Evolutionary conservation across 2,113 vertebrate genomes (phyloP), one percentile per base, ranked within the genome.

Genomic region (Dicaeum eximium): DNA sequence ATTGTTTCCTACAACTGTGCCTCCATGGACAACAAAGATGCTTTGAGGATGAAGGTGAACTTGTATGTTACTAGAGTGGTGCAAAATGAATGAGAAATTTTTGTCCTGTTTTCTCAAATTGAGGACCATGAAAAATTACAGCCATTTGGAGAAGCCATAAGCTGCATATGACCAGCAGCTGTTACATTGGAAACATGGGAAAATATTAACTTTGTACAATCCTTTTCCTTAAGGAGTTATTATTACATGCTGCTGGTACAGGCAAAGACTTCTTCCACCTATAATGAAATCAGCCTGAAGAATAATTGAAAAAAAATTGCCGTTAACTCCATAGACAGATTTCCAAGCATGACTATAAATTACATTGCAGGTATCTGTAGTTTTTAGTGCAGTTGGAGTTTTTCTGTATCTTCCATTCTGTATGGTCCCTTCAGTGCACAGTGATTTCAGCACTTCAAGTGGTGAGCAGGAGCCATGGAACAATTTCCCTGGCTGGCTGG

Each of bases 41-140:
- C 24, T 84, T 51, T 86, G 56, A 84, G 33, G 37, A 91, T 67
- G 44, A 91, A 87, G 70, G 84, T 28, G 40, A 96, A 91, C 25
- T 14, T 60, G 11, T 56, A 51, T 1, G 0, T 42, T 71, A 60
- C 11, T n/a, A 60, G 44, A 47, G 24, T 5, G 18, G 35, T 58
- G 30, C 25, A 81, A 47, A 89, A 71, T 8, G 70, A 66, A 45
- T 4, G 0, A 60, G 61, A 79, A 28, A 28, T 61, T 89, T 80
- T 75, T 85, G 25, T 17, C 37, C 30, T 2, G 1, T n/a, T n/a
- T 60, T 75, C 44, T 67, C 44, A 74, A 57, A 37, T 1, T 51
- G 19, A 80, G 33, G 16, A 67, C 7, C 27, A 22, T 11, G 30
- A 85, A 71, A 91, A 89, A 87, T 25, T 14, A 27, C 13, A 70